Evolutionary conservation across 1,140 invertebrate genomes (phyloP), one percentile per base, ranked within the genome.

Genomic region (Drosophila seguyi): DNA sequence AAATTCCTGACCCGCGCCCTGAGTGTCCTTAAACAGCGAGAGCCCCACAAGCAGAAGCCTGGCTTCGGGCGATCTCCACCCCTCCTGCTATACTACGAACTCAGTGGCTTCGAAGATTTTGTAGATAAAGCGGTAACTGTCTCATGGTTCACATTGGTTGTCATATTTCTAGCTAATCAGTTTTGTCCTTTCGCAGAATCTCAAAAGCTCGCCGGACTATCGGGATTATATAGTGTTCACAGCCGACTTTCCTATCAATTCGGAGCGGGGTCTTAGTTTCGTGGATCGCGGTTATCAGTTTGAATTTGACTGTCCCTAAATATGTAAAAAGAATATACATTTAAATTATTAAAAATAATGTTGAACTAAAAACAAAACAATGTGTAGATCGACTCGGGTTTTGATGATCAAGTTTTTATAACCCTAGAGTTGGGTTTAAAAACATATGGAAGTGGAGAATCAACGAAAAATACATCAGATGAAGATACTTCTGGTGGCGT

Each of bases 271-370:
- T 36, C 72, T 91, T 22, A 91, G 90, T 57, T 91, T 90, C 56
- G 90, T 91, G 2, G 84, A 91, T 77, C 85, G 90, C 36, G 90
- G 90, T 39, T 91, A 86, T 65, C 90, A 91, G 36, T 91, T 91
- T 74, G 80, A 91, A 47, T 91, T 91, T 75, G 71, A 81, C 39
- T 82, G 76, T 61, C 36, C 20, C 42, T 34, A 7, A 41, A 29
- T 50, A 36, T 57, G 57, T 59, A 50, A 31, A 56, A 29, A 34
- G 18, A 0, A 53, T 55, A 39, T 44, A 63, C 34, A 82, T 36
- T 25, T 47, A 48, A 11, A 73, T 73, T 73, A 73, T 73, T 59
- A 59, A 72, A 72, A 14, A 59, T 48, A 39, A 48, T 73, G 69
- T 73, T 73, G 52, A 68, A 42, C 36, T 38, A 50, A 69, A 36